A percentile compares a stretch with the other conserved stretches of the same genome.
Conservation (phyloP, 2,797 vertebrate species). For the Halcyon smyrnensis region DNA sequence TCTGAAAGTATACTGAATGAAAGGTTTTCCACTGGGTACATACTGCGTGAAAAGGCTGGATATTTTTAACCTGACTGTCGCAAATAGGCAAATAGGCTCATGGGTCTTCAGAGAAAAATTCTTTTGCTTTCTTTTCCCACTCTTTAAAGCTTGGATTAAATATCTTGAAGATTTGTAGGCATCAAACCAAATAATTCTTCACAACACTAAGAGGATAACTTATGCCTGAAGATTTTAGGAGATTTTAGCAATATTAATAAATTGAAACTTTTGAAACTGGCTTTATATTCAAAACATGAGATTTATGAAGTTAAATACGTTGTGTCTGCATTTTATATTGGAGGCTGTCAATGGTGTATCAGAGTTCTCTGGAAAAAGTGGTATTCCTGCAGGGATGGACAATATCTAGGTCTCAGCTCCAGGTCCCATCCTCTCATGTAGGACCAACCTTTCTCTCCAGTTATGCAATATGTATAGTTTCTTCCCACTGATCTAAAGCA, state of each 20-base stretch:
- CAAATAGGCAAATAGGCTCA: background rate
- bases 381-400: background rate
- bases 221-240: background rate
- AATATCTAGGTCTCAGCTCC: background rate
- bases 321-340: background rate
- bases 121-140: background rate
- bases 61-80: slow-evolving; percentile 29
- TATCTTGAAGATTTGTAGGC: background rate
- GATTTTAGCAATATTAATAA: background rate
- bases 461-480: background rate
- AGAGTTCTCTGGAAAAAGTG: background rate
- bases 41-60: background rate
- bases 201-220: background rate
- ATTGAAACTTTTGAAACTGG: background rate
- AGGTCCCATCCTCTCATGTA: background rate
- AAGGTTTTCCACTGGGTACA: background rate
- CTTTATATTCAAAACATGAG: background rate
- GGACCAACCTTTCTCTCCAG: background rate
- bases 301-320: background rate
- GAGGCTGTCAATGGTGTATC: background rate
- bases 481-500: background rate
- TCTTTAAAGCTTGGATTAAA: background rate
- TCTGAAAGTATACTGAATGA: background rate
- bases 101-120: background rate
- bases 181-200: background rate